Conservation (phyloP, 2,113 vertebrate species). For the Muntiacus muntjak region DNA sequence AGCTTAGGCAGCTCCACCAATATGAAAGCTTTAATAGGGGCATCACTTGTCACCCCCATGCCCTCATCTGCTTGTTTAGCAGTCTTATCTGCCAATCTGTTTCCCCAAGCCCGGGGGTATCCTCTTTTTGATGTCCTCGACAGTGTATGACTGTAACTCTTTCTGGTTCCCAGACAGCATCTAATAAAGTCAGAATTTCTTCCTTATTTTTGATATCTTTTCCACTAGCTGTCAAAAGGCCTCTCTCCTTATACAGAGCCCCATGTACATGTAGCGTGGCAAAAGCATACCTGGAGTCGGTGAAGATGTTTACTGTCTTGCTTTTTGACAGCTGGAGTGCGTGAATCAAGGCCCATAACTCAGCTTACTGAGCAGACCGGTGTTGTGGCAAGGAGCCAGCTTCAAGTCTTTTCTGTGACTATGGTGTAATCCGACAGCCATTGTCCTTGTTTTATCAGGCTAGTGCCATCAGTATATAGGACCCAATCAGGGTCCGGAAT, state of each 20-base stretch:
- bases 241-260: not conserved
- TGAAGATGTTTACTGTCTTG: not conserved
- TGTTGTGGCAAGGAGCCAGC: not conserved
- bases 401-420: not conserved
- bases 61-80: not conserved
- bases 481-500: not conserved
- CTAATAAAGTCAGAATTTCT: not conserved
- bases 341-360: not conserved
- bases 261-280: not conserved
- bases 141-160: not conserved
- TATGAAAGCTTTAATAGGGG: not conserved
- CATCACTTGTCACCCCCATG: not conserved
- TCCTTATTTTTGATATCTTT: not conserved
- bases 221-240: not conserved
- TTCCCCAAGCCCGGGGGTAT: not conserved
- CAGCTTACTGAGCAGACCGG: not conserved
- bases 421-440: rapidly evolving
- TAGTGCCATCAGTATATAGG: not conserved
- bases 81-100: not conserved
- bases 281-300: not conserved
- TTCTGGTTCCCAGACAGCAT: not conserved
- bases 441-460: not conserved
- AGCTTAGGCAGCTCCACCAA: not conserved
- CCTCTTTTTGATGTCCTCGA: not conserved
- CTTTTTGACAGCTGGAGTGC: not conserved